phyloP scores from a whole-genome alignment of 2,113 vertebrate genomes.

The Gila orcuttii region DNA sequence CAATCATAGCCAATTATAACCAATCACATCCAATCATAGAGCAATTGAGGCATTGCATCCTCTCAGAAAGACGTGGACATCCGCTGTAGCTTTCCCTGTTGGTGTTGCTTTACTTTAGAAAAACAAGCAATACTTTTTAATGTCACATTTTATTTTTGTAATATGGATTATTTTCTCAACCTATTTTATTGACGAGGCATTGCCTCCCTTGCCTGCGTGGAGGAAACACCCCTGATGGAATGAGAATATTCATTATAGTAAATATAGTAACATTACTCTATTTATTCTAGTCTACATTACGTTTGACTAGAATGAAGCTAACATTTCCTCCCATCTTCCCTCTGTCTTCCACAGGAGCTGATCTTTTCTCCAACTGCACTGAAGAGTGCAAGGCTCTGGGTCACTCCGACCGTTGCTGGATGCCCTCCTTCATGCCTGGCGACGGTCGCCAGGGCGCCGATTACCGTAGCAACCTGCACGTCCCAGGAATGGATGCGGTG shows the following conservation, averaged over 20 bases:
- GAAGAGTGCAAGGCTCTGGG: constrained; percentile 99
- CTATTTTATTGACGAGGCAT: no score
- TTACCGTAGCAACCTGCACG: constrained; percentile 98
- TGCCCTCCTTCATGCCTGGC: constrained; percentile 95
- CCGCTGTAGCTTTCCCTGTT: no score
- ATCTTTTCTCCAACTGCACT: constrained; percentile 97
- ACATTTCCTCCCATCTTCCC: not conserved
- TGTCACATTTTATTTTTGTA: no score
- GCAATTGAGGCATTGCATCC: no score
- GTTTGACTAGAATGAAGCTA: not conserved
- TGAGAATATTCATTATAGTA: not conserved
- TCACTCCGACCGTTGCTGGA: constrained; percentile 99
- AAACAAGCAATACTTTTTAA: no score
- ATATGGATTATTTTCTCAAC: no score
- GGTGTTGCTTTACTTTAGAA: no score
- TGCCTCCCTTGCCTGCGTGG: no score
- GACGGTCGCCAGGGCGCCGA: constrained; percentile 96
- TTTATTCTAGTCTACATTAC: not conserved
- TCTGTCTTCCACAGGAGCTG: constrained; percentile 22
- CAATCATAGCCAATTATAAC: no score
- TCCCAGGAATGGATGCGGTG: constrained; percentile 98
- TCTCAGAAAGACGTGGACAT: no score
- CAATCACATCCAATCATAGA: no score
- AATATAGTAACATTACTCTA: not conserved
- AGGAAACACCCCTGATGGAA: no score